Percentiles rank a stretch among this genome's conserved stretches.
phyloP scores from a whole-genome alignment of 2,113 vertebrate species.

The Natator depressus region DNA sequence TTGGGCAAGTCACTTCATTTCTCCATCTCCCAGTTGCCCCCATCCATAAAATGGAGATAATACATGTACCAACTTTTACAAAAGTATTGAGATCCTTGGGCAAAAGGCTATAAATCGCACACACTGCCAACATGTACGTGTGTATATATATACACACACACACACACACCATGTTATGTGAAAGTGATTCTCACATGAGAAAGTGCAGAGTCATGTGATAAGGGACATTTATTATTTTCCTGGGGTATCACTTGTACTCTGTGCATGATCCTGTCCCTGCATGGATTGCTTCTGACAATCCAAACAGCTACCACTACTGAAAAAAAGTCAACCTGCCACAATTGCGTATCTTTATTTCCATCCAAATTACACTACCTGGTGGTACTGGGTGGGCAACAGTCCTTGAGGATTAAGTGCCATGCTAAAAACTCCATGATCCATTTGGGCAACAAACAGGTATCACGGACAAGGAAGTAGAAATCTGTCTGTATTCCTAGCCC shows the following conservation, averaged over 20 bases:
- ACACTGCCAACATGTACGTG: not conserved
- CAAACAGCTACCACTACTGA: not conserved
- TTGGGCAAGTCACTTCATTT: not conserved
- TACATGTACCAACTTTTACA: not conserved
- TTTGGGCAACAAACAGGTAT: not conserved
- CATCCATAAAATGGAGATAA: not conserved
- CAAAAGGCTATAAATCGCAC: not conserved
- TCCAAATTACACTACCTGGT: not conserved
- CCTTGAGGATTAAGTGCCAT: not conserved
- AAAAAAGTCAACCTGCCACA: not conserved
- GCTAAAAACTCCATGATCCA: not conserved
- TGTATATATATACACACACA: not conserved
- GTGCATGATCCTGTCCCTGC: not conserved
- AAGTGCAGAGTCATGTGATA: not conserved
- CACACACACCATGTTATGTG: not conserved
- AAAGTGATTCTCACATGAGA: not conserved
- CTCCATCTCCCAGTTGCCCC: not conserved
- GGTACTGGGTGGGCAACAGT: not conserved
- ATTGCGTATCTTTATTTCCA: not conserved
- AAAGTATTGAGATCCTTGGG: not conserved
- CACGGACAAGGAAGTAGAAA: not conserved
- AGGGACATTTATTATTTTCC: not conserved
- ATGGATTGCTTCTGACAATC: rapidly evolving
- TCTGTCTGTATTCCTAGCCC: not conserved
- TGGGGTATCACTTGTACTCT: not conserved